These are phyloP conservation scores for Leptopilina drosophilae DNA, from an alignment of 2,888 invertebrate genomes.

Conservation along the genomic window DNA sequence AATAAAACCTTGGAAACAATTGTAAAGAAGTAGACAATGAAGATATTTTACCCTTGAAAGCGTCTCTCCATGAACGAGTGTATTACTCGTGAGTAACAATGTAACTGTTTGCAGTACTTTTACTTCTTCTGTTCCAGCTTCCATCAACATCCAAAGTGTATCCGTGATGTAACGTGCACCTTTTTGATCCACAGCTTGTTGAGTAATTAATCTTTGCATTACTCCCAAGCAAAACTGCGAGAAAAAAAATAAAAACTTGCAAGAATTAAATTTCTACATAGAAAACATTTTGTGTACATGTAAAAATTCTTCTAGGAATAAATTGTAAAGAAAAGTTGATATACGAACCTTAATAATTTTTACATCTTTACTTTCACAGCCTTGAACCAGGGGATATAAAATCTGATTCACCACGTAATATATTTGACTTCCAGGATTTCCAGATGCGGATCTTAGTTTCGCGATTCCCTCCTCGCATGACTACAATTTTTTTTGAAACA, in stretches of 20 bases:
- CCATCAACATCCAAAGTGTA: conserved; percentile 95
- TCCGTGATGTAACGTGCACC: conserved; percentile 96
- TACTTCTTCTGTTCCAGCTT: conserved; percentile 95
- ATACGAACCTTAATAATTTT: conserved; percentile 93
- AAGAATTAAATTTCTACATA: neutral
- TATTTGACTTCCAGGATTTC: conserved; percentile 88
- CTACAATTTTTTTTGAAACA: conserved; percentile 78
- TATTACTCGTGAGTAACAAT: conserved; percentile 95
- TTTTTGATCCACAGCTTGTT: conserved; percentile 92
- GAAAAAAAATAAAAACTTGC: conserved; percentile 53
- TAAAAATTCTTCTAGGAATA: neutral
- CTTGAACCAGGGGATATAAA: conserved; percentile 96
- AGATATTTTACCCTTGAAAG: conserved; percentile 87
- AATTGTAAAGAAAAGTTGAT: conserved; percentile 49
- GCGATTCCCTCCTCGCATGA: conserved; percentile 97
- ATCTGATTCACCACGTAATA: conserved; percentile 95
- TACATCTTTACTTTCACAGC: conserved; percentile 97
- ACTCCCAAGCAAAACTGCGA: conserved; percentile 92
- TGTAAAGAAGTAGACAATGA: conserved; percentile 26
- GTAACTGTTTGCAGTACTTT: conserved; percentile 98
- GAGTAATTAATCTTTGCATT: conserved; percentile 95
- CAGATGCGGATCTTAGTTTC: conserved; percentile 88
- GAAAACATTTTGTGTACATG: neutral
- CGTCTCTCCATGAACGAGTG: conserved; percentile 95
- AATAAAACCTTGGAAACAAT: neutral